These are phyloP conservation scores for Notodonta ziczac DNA, from an alignment of 2,888 invertebrate genomes.

Conservation along the genomic window DNA sequence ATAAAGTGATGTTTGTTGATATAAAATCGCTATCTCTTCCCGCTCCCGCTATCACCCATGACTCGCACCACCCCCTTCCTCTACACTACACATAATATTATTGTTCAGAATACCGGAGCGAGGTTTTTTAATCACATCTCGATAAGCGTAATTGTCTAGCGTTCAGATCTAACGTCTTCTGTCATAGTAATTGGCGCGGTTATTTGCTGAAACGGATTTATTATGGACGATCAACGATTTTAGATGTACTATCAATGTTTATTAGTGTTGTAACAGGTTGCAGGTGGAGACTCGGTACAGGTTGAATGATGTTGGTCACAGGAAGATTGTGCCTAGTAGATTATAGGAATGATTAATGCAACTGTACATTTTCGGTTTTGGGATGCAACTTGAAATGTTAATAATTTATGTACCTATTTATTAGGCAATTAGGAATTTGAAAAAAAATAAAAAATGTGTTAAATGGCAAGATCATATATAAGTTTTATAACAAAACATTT, in stretches of 20 bases:
- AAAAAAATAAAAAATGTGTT: no score
- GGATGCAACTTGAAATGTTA: no score
- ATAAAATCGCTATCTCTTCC: no score
- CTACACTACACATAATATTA: slow-evolving; percentile 66
- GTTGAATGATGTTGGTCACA: background rate
- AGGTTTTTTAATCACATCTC: slow-evolving; percentile 63
- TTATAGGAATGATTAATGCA: no score
- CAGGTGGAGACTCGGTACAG: slow-evolving; percentile 30
- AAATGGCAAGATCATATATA: no score
- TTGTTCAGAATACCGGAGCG: slow-evolving; percentile 72
- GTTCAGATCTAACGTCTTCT: slow-evolving; percentile 48
- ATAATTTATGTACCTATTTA: no score
- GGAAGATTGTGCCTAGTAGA: no score
- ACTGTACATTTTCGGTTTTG: no score
- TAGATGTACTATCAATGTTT: background rate
- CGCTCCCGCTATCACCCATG: slow-evolving; percentile 22
- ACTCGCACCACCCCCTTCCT: slow-evolving; percentile 47
- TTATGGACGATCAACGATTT: slow-evolving; percentile 21
- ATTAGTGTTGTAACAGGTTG: background rate
- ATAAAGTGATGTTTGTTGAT: no score
- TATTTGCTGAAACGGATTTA: slow-evolving; percentile 36
- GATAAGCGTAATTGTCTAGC: slow-evolving; percentile 66
- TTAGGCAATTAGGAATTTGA: no score
- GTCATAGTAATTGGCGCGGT: slow-evolving; percentile 42
- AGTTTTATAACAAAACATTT: no score